These are phyloP conservation scores for Thomomys bottae DNA, from an alignment of 2,113 vertebrate species.

Conservation along the genomic window DNA sequence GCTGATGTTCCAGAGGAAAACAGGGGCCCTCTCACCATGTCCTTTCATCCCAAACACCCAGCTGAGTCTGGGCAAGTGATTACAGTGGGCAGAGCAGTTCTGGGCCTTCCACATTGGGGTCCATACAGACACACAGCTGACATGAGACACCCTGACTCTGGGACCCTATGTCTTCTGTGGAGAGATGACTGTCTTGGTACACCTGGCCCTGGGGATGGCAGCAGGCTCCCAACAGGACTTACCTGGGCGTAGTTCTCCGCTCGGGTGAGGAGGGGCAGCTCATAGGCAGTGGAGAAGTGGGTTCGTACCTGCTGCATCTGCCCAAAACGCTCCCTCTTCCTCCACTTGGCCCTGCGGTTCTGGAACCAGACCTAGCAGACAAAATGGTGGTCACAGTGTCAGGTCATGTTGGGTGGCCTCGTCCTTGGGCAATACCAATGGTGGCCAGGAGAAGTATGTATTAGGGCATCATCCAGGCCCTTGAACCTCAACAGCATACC, in stretches of 20 bases:
- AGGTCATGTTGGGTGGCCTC: rapidly evolving
- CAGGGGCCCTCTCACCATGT: no score
- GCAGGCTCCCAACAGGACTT: not conserved
- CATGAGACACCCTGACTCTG: rapidly evolving
- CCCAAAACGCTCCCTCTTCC: conserved; percentile 97
- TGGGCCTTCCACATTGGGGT: not conserved
- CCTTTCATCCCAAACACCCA: no score
- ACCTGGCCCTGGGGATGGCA: not conserved
- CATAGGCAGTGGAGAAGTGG: conserved; percentile 96
- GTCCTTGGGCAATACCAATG: rapidly evolving
- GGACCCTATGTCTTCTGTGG: not conserved
- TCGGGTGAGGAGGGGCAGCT: conserved; percentile 95
- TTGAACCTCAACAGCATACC: no score
- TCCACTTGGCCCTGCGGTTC: conserved; percentile 98
- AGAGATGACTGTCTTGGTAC: not conserved
- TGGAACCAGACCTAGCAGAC: conserved; percentile 97
- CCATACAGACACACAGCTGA: not conserved
- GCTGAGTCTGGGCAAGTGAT: no score
- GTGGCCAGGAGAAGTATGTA: no score
- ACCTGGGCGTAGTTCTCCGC: conserved; percentile 99
- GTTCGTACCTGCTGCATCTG: conserved; percentile 99
- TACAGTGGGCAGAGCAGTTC: not conserved
- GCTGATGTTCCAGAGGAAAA: not conserved
- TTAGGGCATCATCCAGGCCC: no score
- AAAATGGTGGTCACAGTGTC: not conserved